Evolutionary conservation across 2,888 invertebrate genomes (phyloP), one percentile per base, ranked within the genome.

Genomic region (Scaptomyza parva): DNA sequence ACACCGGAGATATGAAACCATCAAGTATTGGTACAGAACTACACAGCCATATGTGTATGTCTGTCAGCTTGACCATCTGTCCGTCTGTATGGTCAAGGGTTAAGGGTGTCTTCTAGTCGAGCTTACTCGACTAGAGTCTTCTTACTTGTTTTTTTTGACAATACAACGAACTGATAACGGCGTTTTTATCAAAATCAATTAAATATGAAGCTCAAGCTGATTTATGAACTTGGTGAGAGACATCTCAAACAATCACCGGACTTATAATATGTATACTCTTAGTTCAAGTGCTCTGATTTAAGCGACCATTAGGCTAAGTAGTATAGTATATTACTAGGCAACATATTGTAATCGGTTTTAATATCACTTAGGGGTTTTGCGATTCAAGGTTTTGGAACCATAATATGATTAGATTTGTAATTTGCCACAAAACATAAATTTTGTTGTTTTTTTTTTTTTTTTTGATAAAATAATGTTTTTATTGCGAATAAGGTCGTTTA

Each of bases 401-500:
- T 57, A 11, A 9, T 20, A 18, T n/a, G 39, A 47, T 44, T 45
- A 33, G 7, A 8, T 14, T 26, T 28, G 22, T 61, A 52, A 52
- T 6, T 17, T 28, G 8, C n/a, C n/a, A n/a, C 28, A 45, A 30
- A 2, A 11, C 0, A 24, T 26, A 0, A 18, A 61, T 12, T 30
- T n/a, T n/a, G n/a, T n/a, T n/a, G n/a, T n/a, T n/a, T n/a, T n/a
- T n/a, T n/a, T n/a, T n/a, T n/a, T n/a, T 9, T n/a, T 45, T 39
- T 35, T 41, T 17, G 33, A 33, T 60, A 41, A 8, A 18, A 6
- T 9, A 47, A 11, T 4, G 11, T 4, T 26, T 58, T 70, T 61
- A 76, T 76, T 76, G 41, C n/a, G n/a, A 1, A 22, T 18, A 61
- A 3, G 50, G 22, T 39, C 28, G 35, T 18, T 86, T 57, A 86